Evolutionary conservation across 2,797 vertebrate species (phyloP), one percentile per base, ranked within the genome.

Genomic region (Oreonectes daqikongensis): DNA sequence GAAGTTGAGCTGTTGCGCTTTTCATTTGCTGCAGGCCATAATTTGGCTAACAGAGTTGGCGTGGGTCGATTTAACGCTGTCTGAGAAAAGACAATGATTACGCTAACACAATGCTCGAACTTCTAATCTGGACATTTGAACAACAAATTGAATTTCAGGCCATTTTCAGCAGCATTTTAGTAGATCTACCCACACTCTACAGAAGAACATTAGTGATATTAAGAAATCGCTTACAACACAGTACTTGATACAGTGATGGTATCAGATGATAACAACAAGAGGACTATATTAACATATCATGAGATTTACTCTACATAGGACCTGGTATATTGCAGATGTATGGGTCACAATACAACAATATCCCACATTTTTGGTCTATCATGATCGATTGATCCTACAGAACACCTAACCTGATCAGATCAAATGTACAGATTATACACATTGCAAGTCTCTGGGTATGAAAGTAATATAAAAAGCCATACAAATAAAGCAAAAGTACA

Each of bases 1-100:
- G 50, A 24, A 35, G 12, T 44, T 12, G 28, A 66, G 48, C 8
- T 22, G 48, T 53, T 15, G 26, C 52, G 17, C 64, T 48, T 53
- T 60, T 68, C 28, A 12, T 50, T 69, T 7, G 65, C 74, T 76
- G 11, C 53, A 60, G 74, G 74, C 65, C 46, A 76, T 40, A 68
- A 76, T 76, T 69, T 60, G 28, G 64, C 52, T 69, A 69, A 76
- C 74, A 76, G 52, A 76, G 28, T 76, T 68, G 52, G 64, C 59
- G 74, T 68, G 32, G 64, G 52, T 76, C 52, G 52, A 68, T 59
- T 75, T 68, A 75, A 48, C 30, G 72, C 72, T 52, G 22, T 44
- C 48, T 74, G 22, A 74, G 38, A 74, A 66, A 50, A 73, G 60
- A 74, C 61, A 74, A 74, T 74, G 61, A 66, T 76, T 60, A 69